Base-by-base conservation (phyloP, 2,113 vertebrate species). In the Gadus macrocephalus region DNA sequence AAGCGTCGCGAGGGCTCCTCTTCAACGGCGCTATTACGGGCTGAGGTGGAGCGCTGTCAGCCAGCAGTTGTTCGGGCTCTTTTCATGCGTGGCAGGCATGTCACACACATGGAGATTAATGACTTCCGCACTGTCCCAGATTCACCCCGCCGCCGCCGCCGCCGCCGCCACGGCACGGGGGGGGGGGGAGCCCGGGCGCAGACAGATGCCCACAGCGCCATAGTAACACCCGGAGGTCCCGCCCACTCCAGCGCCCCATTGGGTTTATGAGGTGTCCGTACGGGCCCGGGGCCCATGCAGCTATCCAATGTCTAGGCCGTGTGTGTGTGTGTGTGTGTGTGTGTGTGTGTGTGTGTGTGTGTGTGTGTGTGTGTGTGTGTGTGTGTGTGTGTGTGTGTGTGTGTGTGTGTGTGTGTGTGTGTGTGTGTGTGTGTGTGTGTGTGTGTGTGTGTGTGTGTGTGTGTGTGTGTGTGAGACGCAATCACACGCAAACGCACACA, bases 101-200 rank as follows among this genome's bases (percentile, higher is more conserved):
- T 87, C 89, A 87, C 69, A 82, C 84, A 83, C 79, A 90, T 88
- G 78, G 75, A 88, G 89, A 89, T 90, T 86, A 90, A 90, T 84
- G 81, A 88, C 85, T 86, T 86, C 83, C 79, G 82, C 53, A 15
- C 67, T 69, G 77, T 81, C 78, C 79, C 82, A 84, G 61, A 88
- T 79, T 78, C 78, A 74, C 81, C 85, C 74, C 78, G 68, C 61
- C 75, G 66, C 82, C 25, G 25, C 22, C 22, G 2, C 2, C n/a
- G n/a, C 20, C 20, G 20, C 20, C 20, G 20, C 20, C 69, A 69
- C 77, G 17, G 71, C 66, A 8, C 11, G 42, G 42, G 66, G 60
- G 67, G 68, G 64, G 65, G 20, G 20, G 20, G 20, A n/a, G 20
- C 20, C 66, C n/a, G 67, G 66, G 66, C 16, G 19, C 76, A 78